Evolutionary conservation across 2,113 vertebrate species (phyloP).

Genomic region (Oncorhynchus gorbuscha): DNA sequence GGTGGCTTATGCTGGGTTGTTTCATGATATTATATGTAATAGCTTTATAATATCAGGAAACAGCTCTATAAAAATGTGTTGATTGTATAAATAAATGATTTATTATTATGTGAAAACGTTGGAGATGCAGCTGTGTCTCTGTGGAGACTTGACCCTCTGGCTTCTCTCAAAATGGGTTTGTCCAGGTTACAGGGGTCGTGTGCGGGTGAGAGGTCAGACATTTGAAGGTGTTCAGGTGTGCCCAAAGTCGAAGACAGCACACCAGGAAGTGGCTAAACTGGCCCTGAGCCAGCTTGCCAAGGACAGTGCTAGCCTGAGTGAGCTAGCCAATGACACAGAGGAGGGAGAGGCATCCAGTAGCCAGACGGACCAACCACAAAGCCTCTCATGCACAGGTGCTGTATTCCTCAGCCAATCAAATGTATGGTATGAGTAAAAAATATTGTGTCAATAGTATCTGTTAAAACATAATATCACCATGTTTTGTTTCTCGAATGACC

Average conservation of each 20-base stretch:
- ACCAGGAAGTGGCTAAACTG: conserved; percentile 53
- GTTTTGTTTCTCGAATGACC: too few species aligned
- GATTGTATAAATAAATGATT: too few species aligned
- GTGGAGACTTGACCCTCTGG: neutral
- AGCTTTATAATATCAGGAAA: too few species aligned
- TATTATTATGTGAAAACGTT: neutral
- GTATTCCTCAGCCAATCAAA: neutral
- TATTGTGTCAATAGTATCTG: neutral
- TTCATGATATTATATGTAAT: too few species aligned
- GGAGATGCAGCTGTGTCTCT: neutral
- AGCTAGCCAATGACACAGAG: neutral
- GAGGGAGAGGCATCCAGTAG: conserved; percentile 1
- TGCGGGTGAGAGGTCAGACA: conserved; percentile 30
- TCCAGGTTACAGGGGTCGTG: conserved; percentile 46
- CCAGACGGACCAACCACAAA: conserved; percentile 5
- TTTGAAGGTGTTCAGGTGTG: conserved; percentile 26
- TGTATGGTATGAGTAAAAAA: neutral
- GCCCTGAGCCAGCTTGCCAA: conserved; percentile 29
- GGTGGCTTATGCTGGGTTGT: too few species aligned
- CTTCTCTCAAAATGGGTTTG: neutral
- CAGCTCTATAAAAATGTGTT: too few species aligned
- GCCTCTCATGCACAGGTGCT: conserved; percentile 3
- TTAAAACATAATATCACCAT: neutral
- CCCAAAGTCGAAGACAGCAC: conserved; percentile 27
- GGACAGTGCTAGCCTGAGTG: neutral